Conservation (phyloP, 2,888 invertebrate species). For the Dicyrtoma fusca region DNA sequence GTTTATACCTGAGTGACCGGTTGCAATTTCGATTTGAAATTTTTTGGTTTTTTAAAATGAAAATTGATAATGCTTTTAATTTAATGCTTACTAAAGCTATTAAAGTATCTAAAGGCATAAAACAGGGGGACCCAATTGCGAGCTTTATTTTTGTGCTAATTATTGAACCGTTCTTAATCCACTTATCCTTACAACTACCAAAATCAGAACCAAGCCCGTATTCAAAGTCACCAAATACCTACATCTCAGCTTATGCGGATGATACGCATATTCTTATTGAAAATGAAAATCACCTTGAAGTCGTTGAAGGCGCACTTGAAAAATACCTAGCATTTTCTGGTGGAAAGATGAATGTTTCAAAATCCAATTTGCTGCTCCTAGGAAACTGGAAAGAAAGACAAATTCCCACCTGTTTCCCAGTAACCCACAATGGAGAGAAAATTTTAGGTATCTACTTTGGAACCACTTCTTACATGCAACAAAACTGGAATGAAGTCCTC, state of each 20-base stretch:
- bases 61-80: too few species aligned
- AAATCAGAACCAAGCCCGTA: not conserved
- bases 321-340: not conserved
- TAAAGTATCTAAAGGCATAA: not conserved
- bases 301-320: not conserved
- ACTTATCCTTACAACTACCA: not conserved
- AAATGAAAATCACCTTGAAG: not conserved
- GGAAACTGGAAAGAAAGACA: not conserved
- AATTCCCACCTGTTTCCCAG: not conserved
- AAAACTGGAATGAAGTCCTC: not conserved
- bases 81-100: not conserved
- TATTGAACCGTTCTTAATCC: not conserved
- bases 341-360: not conserved
- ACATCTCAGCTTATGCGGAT: not conserved
- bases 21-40: too few species aligned
- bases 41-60: too few species aligned
- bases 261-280: not conserved
- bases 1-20: too few species aligned
- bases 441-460: conserved; percentile 22
- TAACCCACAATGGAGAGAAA: not conserved
- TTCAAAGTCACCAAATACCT: not conserved
- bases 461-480: not conserved
- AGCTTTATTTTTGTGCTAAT: not conserved
- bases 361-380: not conserved
- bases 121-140: conserved; percentile 6